A percentile compares a stretch with the other conserved stretches of the same genome.
Evolutionary conservation across 92 coral and sea anemone genomes (phyloP).

Genomic region (Actinostola sp.): DNA sequence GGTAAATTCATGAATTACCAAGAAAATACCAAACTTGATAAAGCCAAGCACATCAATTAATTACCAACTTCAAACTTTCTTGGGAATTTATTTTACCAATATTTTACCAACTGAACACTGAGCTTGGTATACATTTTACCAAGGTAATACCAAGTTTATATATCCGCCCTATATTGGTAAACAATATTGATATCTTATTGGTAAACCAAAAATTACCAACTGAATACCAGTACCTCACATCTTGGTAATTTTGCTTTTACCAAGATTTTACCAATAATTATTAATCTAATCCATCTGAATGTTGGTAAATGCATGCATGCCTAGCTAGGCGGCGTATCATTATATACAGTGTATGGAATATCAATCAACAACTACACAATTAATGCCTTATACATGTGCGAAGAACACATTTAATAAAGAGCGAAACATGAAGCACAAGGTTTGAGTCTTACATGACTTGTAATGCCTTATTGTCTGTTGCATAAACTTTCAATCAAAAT

Average conservation of each 20-base stretch:
- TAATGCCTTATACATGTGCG: too few species aligned
- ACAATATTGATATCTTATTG: neutral
- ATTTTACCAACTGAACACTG: slow-evolving; percentile 46
- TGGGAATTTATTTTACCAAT: slow-evolving; percentile 60
- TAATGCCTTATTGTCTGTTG: too few species aligned
- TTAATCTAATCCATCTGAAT: too few species aligned
- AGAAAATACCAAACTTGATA: slow-evolving; percentile 2
- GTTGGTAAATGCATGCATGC: neutral
- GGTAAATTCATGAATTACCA: slow-evolving; percentile 45
- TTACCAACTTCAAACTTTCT: slow-evolving; percentile 42
- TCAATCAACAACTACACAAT: too few species aligned
- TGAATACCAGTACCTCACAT: too few species aligned
- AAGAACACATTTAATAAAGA: too few species aligned
- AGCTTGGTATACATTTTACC: slow-evolving; percentile 11
- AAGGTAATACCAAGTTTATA: slow-evolving; percentile 45
- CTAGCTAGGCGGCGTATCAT: too few species aligned
- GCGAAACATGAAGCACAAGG: too few species aligned
- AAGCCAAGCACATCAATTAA: slow-evolving; percentile 55
- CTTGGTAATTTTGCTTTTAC: too few species aligned
- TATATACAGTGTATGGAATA: too few species aligned
- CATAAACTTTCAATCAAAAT: too few species aligned
- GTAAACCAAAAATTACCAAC: neutral
- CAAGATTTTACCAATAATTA: neutral
- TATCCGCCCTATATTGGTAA: neutral
- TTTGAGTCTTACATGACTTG: too few species aligned